Base-by-base conservation (phyloP, 2,797 vertebrate species). In the Centroberyx gerrardi region DNA sequence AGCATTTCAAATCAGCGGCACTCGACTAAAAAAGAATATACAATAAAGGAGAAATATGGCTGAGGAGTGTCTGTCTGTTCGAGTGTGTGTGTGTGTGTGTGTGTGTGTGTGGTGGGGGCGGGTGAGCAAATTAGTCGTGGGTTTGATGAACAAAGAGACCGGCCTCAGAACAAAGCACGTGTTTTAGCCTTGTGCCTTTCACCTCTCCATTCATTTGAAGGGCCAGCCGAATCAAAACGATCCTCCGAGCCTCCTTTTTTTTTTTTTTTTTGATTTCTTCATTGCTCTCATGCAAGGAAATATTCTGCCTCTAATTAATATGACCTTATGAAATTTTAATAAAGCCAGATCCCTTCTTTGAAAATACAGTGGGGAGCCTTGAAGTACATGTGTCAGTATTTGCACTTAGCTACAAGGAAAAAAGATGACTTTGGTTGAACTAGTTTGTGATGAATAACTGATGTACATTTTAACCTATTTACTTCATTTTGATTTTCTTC, bases 321-420 rank as follows among this genome's bases (percentile, higher is more conserved):
- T 78, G 87, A 91, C 92, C 91, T 93, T 84, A 94, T 95, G 90
- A 92, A 95, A 92, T 91, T 94, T 95, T 95, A 89, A 94, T 94
- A 60, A 81, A 72, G 83, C 83, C 84, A 68, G 86, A 93, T 87
- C 85, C 81, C 90, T 82, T 84, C 87, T 94, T 92, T 92, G 87
- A 92, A 93, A 93, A 76, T 83, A 79, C 82, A 87, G 82, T 78
- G 80, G 87, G 87, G 82, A 91, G 88, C 92, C 90, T 88, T 95
- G 94, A 95, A 95, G 91, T 91, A 95, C 94, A 95, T 77, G 91
- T 95, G 95, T 95, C 94, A 93, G 93, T 94, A 94, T 95, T 92
- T 95, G 94, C 92, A 86, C 93, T 93, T 90, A 68, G 84, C 87
- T 84, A 53, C 12, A 83, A 36, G 29, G 46, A 71, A 73, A 74